Evolutionary conservation across 1,140 invertebrate genomes (phyloP).

Genomic region (Drosophila aff.): DNA sequence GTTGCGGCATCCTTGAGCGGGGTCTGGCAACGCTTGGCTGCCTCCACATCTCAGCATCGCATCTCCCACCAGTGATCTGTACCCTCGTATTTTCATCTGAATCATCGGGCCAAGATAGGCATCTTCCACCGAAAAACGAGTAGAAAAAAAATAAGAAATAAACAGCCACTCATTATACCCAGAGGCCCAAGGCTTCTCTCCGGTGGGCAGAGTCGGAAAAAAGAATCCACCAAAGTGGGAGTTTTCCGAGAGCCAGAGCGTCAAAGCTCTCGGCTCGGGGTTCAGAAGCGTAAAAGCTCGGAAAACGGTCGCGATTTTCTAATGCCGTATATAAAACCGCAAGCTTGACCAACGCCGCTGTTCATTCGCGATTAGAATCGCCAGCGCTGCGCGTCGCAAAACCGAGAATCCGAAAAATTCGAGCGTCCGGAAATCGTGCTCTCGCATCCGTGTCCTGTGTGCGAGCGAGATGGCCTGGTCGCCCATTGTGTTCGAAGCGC

Average conservation of each 20-base stretch:
- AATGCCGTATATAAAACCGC: slow-evolving; percentile 79
- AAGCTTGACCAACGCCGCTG: slow-evolving; percentile 74
- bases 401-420: slow-evolving; percentile 1
- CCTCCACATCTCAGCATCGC: slow-evolving; percentile 23
- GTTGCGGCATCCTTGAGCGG: slow-evolving; percentile 68
- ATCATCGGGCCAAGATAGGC: slow-evolving; percentile 55
- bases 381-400: slow-evolving; percentile 56
- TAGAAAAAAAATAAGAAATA: not conserved
- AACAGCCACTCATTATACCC: slow-evolving; percentile 56
- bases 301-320: slow-evolving; percentile 57
- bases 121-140: slow-evolving; percentile 62
- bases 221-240: slow-evolving; percentile 36
- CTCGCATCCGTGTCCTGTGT: slow-evolving; percentile 54
- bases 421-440: slow-evolving; percentile 52
- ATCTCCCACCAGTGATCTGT: slow-evolving; percentile 31
- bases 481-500: slow-evolving; percentile 36
- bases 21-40: slow-evolving; percentile 61
- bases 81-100: slow-evolving; percentile 74
- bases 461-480: slow-evolving; percentile 19
- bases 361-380: slow-evolving; percentile 80
- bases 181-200: slow-evolving; percentile 59
- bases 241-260: slow-evolving; percentile 36
- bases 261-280: slow-evolving; percentile 16
- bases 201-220: slow-evolving; percentile 2
- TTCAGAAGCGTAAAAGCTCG: slow-evolving; percentile 51